Conservation (phyloP, 2,797 vertebrate genomes). For the Neosilurus mollespiculum region DNA sequence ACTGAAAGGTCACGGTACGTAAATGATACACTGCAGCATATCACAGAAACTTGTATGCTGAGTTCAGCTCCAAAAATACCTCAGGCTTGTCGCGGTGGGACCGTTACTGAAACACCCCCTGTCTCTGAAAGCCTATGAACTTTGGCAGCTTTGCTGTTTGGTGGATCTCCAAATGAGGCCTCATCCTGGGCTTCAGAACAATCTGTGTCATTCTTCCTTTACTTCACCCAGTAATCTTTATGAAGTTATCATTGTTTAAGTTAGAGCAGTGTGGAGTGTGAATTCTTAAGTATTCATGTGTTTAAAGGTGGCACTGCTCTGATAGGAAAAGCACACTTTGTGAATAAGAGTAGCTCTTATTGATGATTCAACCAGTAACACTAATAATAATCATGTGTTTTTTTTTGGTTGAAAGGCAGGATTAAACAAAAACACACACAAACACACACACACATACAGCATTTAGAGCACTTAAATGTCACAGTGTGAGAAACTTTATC, state of each 20-base stretch:
- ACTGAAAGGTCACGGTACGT: conserved; percentile 25
- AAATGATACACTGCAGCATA: conserved; percentile 11
- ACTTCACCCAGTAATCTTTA: background rate
- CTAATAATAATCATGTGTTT: background rate
- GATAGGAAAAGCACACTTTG: background rate
- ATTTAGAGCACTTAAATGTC: conserved; percentile 46
- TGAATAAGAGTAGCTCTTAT: background rate
- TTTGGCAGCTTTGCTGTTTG: conserved; percentile 23
- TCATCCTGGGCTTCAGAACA: background rate
- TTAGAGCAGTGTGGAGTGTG: background rate
- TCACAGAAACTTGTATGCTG: conserved; percentile 10
- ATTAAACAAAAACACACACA: background rate
- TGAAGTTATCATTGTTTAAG: background rate
- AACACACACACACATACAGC: background rate
- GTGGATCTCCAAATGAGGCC: background rate
- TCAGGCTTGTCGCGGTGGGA: conserved; percentile 17
- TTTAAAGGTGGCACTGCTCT: background rate
- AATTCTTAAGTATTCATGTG: background rate
- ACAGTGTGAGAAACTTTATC: conserved; percentile 46
- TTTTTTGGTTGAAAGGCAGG: background rate
- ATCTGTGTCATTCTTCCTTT: background rate
- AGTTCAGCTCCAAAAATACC: conserved; percentile 50
- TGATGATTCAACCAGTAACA: background rate
- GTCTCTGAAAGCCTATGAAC: background rate
- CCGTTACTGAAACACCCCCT: conserved; percentile 3